Base-by-base conservation (phyloP, 2,888 invertebrate species). In the Cryptocephalus primarius region DNA sequence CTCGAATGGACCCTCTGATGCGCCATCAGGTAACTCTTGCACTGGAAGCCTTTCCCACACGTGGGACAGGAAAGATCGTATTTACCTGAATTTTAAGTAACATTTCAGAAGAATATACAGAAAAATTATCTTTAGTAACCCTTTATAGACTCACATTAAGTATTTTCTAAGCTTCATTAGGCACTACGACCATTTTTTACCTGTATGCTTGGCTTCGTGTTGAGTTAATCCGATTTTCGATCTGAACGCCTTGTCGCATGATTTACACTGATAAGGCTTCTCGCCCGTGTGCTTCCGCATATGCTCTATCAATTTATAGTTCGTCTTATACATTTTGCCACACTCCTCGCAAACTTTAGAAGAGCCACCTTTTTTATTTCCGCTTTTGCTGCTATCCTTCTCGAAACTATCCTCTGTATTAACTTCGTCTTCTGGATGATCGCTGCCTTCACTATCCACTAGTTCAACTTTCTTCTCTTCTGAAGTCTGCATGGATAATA, bases 31-130 rank as follows among this genome's bases (percentile, higher is more conserved):
- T 78, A 79, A 55, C 77, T 78, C 55, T 75, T 75, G 56, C 77
- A 77, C 48, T 78, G 76, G 54, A 79, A 79, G 10, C 78, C 78
- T 64, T 79, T 79, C 1, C 78, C 77, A 53, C 79, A 79, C 0
- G 75, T 75, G 3, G 74, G 71, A 58, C 79, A 79, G 11, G 73
- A 71, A 56, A 69, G 76, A 50, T 76, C 76, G 53, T 74, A 78
- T 50, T 76, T 72, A 1, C 60, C 60, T 60, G 39, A 22, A 22
- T 22, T 22, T 22, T 22, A 22, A 22, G 6, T 22, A 49, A 52
- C 39, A 40, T 40, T 14, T 42, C 9, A 9, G 4, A 40, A 39
- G 9, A 36, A 43, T 9, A 44, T 43, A 44, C 4, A n/a, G 34
- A 22, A 22, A n/a, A n/a, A n/a, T n/a, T n/a, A n/a, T n/a, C n/a